Conservation (phyloP, 2,113 vertebrate species). For the Entosphenus tridentatus region DNA sequence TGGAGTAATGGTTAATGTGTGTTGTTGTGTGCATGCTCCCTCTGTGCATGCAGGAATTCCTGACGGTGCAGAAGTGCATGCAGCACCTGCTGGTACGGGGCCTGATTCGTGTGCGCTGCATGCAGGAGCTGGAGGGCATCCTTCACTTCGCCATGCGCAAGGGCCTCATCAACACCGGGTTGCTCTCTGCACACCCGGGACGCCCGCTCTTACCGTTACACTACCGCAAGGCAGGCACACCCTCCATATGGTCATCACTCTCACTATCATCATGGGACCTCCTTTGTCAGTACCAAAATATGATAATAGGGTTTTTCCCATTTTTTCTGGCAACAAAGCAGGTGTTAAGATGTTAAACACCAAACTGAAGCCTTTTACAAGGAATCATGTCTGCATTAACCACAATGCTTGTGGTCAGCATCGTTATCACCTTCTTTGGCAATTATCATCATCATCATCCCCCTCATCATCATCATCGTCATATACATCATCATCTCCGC, state of each 20-base stretch:
- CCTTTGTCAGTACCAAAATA: no score
- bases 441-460: background rate
- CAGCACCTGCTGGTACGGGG: conserved; percentile 63
- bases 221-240: conserved; percentile 29
- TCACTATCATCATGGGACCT: background rate
- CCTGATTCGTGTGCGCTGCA: conserved; percentile 65
- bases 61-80: conserved; percentile 54
- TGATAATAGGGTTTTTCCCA: no score
- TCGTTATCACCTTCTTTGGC: no score
- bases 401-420: no score
- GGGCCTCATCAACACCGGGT: conserved; percentile 80
- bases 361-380: no score
- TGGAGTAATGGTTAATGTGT: background rate
- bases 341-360: no score
- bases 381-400: no score
- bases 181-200: conserved; percentile 31
- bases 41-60: conserved; percentile 38
- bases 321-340: no score
- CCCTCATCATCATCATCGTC: conserved; percentile 3
- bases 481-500: background rate
- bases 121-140: conserved; percentile 67
- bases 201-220: conserved; percentile 51
- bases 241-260: background rate
- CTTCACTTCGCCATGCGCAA: conserved; percentile 84
- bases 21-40: conserved; percentile 10